Evolutionary conservation across 2,797 vertebrate species (phyloP).

Genomic region (Pteronotus mesoamericanus): DNA sequence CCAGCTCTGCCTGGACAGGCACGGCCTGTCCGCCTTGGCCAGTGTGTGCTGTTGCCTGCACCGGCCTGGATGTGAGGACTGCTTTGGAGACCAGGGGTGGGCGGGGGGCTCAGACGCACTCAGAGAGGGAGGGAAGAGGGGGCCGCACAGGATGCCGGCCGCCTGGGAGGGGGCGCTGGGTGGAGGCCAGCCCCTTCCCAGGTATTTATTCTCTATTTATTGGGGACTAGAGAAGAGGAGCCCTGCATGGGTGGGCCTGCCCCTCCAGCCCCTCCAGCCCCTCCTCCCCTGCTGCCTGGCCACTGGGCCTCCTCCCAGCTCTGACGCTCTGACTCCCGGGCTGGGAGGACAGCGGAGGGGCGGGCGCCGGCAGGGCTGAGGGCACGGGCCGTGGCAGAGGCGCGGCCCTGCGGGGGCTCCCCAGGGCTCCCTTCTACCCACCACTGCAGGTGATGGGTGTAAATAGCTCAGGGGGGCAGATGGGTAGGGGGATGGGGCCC

Average conservation of each 20-base stretch:
- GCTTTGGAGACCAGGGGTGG: slow-evolving; percentile 29
- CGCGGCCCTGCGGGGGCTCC: background rate
- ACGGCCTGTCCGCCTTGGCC: background rate
- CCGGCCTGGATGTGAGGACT: background rate
- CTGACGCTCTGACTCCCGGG: background rate
- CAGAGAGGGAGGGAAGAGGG: slow-evolving; percentile 43
- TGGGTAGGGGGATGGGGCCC: slow-evolving; percentile 26
- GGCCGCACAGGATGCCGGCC: background rate
- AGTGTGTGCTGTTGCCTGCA: background rate
- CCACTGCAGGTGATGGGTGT: slow-evolving; percentile 54
- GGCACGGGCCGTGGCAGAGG: background rate
- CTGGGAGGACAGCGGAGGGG: slow-evolving; percentile 7
- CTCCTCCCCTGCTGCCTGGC: background rate
- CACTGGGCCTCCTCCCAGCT: slow-evolving; percentile 53
- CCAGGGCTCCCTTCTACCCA: slow-evolving; percentile 12
- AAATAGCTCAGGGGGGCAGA: slow-evolving; percentile 65
- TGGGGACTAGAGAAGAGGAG: slow-evolving; percentile 45
- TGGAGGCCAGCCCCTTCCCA: background rate
- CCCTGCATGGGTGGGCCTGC: background rate
- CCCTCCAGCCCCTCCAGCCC: background rate
- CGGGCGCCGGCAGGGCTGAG: background rate
- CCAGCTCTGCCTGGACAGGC: background rate
- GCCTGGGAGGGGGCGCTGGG: slow-evolving; percentile 11
- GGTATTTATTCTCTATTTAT: slow-evolving; percentile 78
- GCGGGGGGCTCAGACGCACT: background rate